Evolutionary conservation across 2,888 invertebrate species (phyloP), one percentile per base, ranked within the genome.

Genomic region (Plemyria rubiginata): DNA sequence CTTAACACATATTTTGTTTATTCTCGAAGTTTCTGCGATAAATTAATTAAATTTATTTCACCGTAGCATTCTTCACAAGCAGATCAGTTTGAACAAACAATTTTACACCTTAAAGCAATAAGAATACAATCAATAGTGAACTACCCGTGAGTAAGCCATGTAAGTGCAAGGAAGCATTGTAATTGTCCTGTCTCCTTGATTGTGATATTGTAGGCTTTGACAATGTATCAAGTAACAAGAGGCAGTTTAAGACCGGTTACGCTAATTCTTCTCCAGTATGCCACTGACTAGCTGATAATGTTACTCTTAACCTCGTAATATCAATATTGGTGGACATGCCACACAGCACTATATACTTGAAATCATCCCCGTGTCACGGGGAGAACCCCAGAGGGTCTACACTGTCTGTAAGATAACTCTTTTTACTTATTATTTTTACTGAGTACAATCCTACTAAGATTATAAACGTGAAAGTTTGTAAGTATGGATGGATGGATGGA

Each of bases 151-250:
- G 13, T 36, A 29, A 22, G 50, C 16, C 38, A 36, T 38, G 29
- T 65, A 62, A 74, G 66, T 70, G 73, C 71, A 67, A 79, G 77
- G 79, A 82, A 81, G 77, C 79, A 64, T 75, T 75, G 75, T 80
- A 78, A 80, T 83, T 77, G 75, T 73, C 75, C 57, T 71, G 74
- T 82, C 78, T 81, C 84, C 82, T 86, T 85, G 85, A 80, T 78
- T 77, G 71, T 78, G n/a, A n/a, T n/a, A n/a, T n/a, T n/a, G n/a
- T n/a, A n/a, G n/a, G 81, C 86, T 87, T 89, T 89, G 88, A 85
- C 86, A 89, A 81, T 85, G 85, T 80, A 82, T 85, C 84, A 82
- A 79, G 76, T 77, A 76, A 84, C 83, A 84, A 86, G 86, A 83
- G 81, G 71, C 63, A 70, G 75, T 38, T 83, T 76, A 80, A 68